These are phyloP conservation scores for Apolygus lucorum DNA, from an alignment of 1,140 invertebrate genomes.

Conservation along the genomic window DNA sequence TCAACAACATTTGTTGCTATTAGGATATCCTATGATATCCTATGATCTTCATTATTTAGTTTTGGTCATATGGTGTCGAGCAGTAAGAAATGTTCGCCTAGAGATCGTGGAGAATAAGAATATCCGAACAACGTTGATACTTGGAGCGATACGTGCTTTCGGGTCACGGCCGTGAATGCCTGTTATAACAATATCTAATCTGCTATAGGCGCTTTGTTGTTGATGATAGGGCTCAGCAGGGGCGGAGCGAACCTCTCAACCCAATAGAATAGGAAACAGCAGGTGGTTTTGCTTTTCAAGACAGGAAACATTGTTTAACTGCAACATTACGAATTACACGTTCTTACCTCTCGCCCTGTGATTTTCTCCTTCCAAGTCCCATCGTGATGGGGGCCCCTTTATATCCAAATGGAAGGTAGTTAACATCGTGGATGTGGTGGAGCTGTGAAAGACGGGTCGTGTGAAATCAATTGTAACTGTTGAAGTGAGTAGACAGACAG, in stretches of 20 bases:
- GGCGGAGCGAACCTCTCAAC: neutral
- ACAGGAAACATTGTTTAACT: slow-evolving; percentile 12
- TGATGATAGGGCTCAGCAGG: slow-evolving; percentile 10
- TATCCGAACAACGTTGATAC: neutral
- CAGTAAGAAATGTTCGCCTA: no score
- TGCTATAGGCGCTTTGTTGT: neutral
- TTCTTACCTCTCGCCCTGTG: neutral
- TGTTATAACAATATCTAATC: slow-evolving; percentile 15
- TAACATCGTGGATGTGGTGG: slow-evolving; percentile 6
- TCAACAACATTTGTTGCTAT: no score
- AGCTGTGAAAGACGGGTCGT: slow-evolving; percentile 14
- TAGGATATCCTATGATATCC: no score
- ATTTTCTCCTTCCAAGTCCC: neutral
- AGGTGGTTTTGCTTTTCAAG: neutral
- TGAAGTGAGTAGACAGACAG: slow-evolving; percentile 12
- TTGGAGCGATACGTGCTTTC: neutral
- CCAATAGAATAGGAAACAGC: slow-evolving; percentile 8
- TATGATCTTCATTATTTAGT: no score
- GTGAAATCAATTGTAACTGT: slow-evolving; percentile 12
- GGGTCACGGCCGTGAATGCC: neutral
- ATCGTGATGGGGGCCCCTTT: neutral
- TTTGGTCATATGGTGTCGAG: no score
- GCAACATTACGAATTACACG: slow-evolving; percentile 11
- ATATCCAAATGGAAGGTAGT: slow-evolving; percentile 15
- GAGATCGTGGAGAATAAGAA: no score